Evolutionary conservation across 1,140 invertebrate genomes (phyloP), one percentile per base, ranked within the genome.

Genomic region (Proales similis): DNA sequence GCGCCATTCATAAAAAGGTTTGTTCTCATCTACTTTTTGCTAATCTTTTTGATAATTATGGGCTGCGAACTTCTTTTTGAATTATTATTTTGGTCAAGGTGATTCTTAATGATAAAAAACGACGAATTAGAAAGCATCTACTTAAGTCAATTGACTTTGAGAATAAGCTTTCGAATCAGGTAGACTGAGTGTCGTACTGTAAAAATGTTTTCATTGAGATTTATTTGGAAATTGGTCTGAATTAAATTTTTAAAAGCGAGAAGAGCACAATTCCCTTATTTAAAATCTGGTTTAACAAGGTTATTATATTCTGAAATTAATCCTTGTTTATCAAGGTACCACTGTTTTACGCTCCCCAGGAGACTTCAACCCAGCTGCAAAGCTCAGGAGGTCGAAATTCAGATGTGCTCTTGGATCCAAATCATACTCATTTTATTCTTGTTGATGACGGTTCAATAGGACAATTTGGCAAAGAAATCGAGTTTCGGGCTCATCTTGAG

Each of bases 381-480:
- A 42, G 30, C 11, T 42, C 39, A 42, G 45, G 45, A 42, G 42
- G 19, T 32, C 1, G 47, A 61, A 61, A 45, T 46, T 33, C 39
- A 5, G 57, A 45, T 20, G 64, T 70, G 0, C 67, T 70, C 9
- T 64, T 78, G 5, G 74, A 77, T 66, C 72, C 70, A 12, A 73
- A 77, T 65, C 76, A 78, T 66, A 76, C 77, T 1, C 77, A 78
- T 66, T 78, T 77, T 64, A 66, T 78, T 7, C 64, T 78, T 14
- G 70, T 77, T 1, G 77, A 78, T 64, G 69, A 78, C 67, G 76
- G 77, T 0, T 69, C 69, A 2, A 68, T 71, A n/a, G 64, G 67
- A n/a, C 67, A 66, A 27, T 77, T 70, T 66, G 75, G 75, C 3
- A 67, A 63, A 7, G 71, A 74, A 63, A 74, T 74, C 42, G 61